These are phyloP conservation scores for Acanthochromis polyacanthus DNA, from an alignment of 2,113 vertebrate species.

Conservation along the genomic window DNA sequence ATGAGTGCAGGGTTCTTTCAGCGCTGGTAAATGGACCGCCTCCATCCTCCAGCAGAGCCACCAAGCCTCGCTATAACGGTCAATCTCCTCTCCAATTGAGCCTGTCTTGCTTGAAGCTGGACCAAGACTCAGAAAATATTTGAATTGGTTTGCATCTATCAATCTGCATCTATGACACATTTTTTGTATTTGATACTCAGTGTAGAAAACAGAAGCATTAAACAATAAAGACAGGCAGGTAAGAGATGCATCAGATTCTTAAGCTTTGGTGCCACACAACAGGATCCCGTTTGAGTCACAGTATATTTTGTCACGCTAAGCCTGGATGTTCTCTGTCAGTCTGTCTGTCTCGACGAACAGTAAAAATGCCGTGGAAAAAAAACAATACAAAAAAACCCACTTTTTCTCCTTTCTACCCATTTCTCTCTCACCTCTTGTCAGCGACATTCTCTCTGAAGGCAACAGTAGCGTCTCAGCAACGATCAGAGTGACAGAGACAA, in stretches of 20 bases:
- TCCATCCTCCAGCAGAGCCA: slow-evolving; percentile 64
- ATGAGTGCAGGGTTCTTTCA: slow-evolving; percentile 50
- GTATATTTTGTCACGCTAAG: slow-evolving; percentile 58
- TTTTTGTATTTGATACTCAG: slow-evolving; percentile 17
- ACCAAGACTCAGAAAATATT: slow-evolving; percentile 67
- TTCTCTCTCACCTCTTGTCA: slow-evolving; percentile 50
- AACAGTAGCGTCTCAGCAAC: slow-evolving; percentile 44
- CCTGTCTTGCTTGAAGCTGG: slow-evolving; percentile 70
- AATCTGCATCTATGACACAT: slow-evolving; percentile 16
- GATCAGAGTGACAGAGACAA: slow-evolving; percentile 64
- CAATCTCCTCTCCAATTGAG: slow-evolving; percentile 77
- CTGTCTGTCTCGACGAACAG: slow-evolving; percentile 54
- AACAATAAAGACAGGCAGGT: slow-evolving; percentile 38
- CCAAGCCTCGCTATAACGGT: slow-evolving; percentile 61
- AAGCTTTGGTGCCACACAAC: slow-evolving; percentile 30
- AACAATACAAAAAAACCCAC: background rate
- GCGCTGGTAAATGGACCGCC: slow-evolving; percentile 72
- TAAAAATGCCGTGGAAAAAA: slow-evolving; percentile 23
- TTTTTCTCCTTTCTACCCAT: slow-evolving; percentile 18
- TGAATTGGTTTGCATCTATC: slow-evolving; percentile 22
- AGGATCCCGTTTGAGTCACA: slow-evolving; percentile 32
- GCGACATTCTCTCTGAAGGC: slow-evolving; percentile 42
- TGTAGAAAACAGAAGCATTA: slow-evolving; percentile 10
- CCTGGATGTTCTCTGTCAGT: slow-evolving; percentile 51
- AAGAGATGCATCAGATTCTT: slow-evolving; percentile 34